These are phyloP conservation scores for Pyrgilauda ruficollis DNA, from an alignment of 2,113 vertebrate species.

Conservation along the genomic window DNA sequence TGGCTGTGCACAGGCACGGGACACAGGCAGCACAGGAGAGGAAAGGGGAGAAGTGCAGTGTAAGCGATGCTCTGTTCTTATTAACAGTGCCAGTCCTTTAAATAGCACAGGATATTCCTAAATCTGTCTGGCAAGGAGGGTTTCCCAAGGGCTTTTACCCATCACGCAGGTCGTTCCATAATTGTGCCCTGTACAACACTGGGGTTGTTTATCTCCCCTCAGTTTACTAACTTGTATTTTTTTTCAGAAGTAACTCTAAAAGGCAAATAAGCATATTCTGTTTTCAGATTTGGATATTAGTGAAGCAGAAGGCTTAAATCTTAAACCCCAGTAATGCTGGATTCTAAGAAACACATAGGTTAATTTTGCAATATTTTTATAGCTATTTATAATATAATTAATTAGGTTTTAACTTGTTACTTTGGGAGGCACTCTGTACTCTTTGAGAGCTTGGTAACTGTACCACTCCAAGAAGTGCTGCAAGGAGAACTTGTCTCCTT, in stretches of 20 bases:
- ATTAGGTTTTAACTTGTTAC: background rate
- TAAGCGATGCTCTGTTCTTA: background rate
- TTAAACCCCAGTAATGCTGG: background rate
- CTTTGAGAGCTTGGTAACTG: background rate
- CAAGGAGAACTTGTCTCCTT: background rate
- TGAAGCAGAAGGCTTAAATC: background rate
- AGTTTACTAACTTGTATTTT: background rate
- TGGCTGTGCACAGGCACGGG: background rate
- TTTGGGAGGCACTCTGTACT: background rate
- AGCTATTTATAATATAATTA: background rate
- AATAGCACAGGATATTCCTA: slow-evolving; percentile 8
- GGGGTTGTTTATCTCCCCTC: background rate
- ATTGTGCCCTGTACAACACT: background rate
- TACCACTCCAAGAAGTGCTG: background rate
- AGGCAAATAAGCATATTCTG: background rate
- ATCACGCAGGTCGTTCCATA: background rate
- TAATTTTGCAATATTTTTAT: background rate
- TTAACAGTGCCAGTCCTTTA: background rate
- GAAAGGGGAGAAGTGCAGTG: background rate
- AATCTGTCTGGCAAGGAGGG: background rate
- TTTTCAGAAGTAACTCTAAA: background rate
- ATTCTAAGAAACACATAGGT: background rate
- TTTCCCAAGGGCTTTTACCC: slow-evolving; percentile 9
- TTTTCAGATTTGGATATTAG: background rate
- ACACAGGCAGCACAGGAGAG: background rate